Base-by-base conservation (phyloP, 2,113 vertebrate genomes). In the Hippocampus comes region DNA sequence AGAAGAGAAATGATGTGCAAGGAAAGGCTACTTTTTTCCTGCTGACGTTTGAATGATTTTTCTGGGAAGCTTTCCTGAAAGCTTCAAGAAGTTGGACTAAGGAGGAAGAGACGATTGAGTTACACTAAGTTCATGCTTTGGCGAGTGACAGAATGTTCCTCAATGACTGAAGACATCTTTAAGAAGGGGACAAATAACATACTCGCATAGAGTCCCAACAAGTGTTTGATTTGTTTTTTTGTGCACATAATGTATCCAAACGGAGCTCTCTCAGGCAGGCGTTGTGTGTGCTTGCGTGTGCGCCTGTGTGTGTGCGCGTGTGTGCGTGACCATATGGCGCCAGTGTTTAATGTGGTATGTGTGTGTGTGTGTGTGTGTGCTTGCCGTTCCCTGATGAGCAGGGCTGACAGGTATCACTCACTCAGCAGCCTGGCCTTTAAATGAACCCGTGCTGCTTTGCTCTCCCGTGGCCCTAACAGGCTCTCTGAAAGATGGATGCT, bases 401-500 rank as follows among this genome's bases (percentile, higher is more conserved):
- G 87, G 86, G 85, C 89, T 94, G 96, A 95, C 96, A 96, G 90
- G 87, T 95, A 95, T 97, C 97, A 94, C 89, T 97, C 96, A 96
- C 86, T 89, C 89, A 87, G 87, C 89, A 89, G 86, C 87, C 88
- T 88, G 94, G 92, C 93, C 92, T 93, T 89, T 93, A 95, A 94
- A 95, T 95, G 96, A 95, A 95, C 95, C 94, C 95, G 91, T 84
- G 93, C 92, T 86, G 93, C 91, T 92, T 91, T 89, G 91, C 95
- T 95, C 95, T 94, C 95, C 90, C 93, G 92, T 93, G 94, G 94
- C 95, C 94, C 94, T 94, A 94, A 95, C 93, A 90, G 93, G 92
- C 93, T 92, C 94, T 94, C 94, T 92, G 89, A 91, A 94, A 98
- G 96, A 99, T 95, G 94, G 96, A 98, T 98, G 95, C 95, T 95